Percentiles rank a stretch among this genome's conserved stretches.
These are phyloP conservation scores for Phoenicopterus ruber DNA, from an alignment of 2,113 vertebrate genomes.

Conservation along the genomic window DNA sequence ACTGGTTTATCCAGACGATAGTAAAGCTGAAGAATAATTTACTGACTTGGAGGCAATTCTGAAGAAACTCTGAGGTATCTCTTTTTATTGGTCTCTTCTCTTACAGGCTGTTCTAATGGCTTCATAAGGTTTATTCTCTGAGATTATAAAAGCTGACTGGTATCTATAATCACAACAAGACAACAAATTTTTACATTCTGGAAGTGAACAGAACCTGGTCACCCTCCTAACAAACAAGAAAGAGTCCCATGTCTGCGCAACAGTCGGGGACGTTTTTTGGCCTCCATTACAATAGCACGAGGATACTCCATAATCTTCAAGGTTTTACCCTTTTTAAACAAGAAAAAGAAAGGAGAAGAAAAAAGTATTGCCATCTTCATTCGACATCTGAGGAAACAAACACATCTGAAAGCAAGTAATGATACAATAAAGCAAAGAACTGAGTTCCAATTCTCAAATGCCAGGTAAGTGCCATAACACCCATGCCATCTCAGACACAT, in stretches of 20 bases:
- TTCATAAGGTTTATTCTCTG: neutral
- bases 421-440: neutral
- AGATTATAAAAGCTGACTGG: neutral
- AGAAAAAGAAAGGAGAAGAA: neutral
- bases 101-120: neutral
- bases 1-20: neutral
- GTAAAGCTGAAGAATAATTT: neutral
- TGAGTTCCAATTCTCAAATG: neutral
- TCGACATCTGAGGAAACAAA: neutral
- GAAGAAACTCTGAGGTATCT: neutral
- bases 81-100: neutral
- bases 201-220: neutral
- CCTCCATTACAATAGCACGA: neutral
- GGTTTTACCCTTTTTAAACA: neutral
- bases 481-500: neutral
- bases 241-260: neutral
- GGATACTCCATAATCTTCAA: neutral
- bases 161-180: neutral
- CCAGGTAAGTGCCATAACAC: neutral
- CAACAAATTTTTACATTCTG: neutral
- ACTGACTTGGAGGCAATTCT: neutral
- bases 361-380: neutral
- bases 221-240: neutral
- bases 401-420: neutral
- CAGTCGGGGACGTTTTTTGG: neutral